Evolutionary conservation across 1,140 invertebrate species (phyloP).

Genomic region (Macrobrachium rosenbergii): DNA sequence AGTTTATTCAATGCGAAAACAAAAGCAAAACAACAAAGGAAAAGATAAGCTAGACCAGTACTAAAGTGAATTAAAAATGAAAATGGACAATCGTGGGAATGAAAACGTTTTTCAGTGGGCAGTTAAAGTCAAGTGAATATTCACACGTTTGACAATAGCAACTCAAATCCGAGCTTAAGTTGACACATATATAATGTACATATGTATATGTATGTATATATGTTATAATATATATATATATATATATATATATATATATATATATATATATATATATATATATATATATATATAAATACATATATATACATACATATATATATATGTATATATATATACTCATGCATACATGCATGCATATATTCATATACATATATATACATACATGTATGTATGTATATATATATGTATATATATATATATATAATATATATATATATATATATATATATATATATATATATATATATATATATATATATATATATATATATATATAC

Average conservation of each 20-base stretch:
- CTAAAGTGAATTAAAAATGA: too few species aligned
- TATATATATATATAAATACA: slow-evolving; percentile 3
- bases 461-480: not conserved
- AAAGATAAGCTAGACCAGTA: too few species aligned
- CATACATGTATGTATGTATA: not conserved
- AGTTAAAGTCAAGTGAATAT: too few species aligned
- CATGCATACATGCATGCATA: slow-evolving; percentile 19
- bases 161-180: too few species aligned
- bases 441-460: not conserved
- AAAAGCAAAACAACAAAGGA: too few species aligned
- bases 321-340: slow-evolving; percentile 14
- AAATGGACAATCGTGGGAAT: too few species aligned
- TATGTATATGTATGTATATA: not conserved
- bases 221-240: not conserved
- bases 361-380: slow-evolving; percentile 10
- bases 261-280: slow-evolving; percentile 13
- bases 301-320: slow-evolving; percentile 16
- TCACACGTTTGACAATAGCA: too few species aligned
- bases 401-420: not conserved
- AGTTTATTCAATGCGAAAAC: too few species aligned
- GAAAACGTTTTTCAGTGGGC: too few species aligned
- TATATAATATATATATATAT: not conserved
- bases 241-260: not conserved
- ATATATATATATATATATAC: not conserved
- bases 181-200: not conserved